These are phyloP conservation scores for Leptopilina myrica DNA, from an alignment of 2,888 invertebrate species.

Conservation along the genomic window DNA sequence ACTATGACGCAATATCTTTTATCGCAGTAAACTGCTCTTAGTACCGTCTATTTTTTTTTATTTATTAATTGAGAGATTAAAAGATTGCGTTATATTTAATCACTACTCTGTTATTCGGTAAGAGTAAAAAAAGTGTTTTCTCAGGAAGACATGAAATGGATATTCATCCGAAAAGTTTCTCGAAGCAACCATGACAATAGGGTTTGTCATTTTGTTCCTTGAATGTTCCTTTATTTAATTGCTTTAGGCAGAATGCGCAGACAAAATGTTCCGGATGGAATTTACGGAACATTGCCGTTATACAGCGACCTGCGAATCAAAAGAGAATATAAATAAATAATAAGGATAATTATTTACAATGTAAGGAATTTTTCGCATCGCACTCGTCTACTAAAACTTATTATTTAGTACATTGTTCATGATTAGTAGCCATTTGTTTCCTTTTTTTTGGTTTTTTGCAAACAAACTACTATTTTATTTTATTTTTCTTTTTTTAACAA, in stretches of 20 bases:
- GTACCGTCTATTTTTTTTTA: constrained; percentile 36
- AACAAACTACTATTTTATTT: too few species aligned
- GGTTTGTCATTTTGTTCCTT: constrained; percentile 99
- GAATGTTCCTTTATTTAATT: constrained; percentile 99
- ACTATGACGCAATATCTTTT: not conserved
- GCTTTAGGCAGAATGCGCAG: constrained; percentile 99
- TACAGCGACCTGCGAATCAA: constrained; percentile 85
- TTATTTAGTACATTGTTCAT: too few species aligned
- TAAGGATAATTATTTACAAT: not conserved
- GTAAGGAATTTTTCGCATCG: not conserved
- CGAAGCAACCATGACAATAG: constrained; percentile 98
- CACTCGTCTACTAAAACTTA: too few species aligned
- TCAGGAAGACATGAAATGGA: not conserved
- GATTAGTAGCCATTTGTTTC: too few species aligned
- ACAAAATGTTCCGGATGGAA: constrained; percentile 99
- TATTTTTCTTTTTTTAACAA: too few species aligned
- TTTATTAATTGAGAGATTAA: constrained; percentile 48
- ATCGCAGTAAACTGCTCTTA: constrained; percentile 5
- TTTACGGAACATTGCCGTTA: constrained; percentile 99
- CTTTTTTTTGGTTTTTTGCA: too few species aligned
- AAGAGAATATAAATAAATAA: constrained; percentile 5
- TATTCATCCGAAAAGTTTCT: constrained; percentile 94
- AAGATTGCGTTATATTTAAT: constrained; percentile 42
- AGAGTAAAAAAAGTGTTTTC: not conserved
- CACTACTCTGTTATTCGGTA: constrained; percentile 8